Percentiles rank a stretch among this genome's conserved stretches.
phyloP scores from a whole-genome alignment of 2,888 invertebrate genomes.

The Eupithecia vulgata region DNA sequence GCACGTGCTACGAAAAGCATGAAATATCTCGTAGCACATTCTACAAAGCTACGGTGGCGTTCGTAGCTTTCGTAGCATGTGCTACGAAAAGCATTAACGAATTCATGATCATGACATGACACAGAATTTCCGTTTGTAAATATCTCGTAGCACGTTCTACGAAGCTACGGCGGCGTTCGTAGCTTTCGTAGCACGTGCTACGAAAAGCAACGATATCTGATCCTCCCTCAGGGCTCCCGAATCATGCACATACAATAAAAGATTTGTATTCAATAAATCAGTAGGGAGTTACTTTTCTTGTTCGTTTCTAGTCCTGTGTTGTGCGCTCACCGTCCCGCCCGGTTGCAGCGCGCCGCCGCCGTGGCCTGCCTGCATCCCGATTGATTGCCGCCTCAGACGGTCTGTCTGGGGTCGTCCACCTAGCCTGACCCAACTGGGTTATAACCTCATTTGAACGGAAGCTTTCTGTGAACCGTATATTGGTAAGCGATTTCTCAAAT shows the following conservation, averaged over 20 bases:
- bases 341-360: constrained; percentile 39
- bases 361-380: constrained; percentile 58
- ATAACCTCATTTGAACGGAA: constrained; percentile 28
- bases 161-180: not conserved
- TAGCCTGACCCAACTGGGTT: constrained; percentile 18
- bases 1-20: too few species aligned
- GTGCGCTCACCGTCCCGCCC: not conserved
- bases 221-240: too few species aligned
- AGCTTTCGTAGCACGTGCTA: not conserved
- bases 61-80: too few species aligned
- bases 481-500: not conserved
- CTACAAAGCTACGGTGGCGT: too few species aligned
- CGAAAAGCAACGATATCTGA: not conserved
- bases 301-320: not conserved
- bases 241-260: too few species aligned
- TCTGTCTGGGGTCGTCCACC: constrained; percentile 38
- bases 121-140: not conserved
- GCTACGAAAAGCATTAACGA: too few species aligned
- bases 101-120: too few species aligned
- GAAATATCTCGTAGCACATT: too few species aligned
- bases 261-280: too few species aligned
- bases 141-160: not conserved
- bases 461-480: not conserved
- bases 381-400: constrained; percentile 60
- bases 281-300: too few species aligned